phyloP scores from a whole-genome alignment of 2,797 vertebrate species.

The Enteromius unitaeniatus region DNA sequence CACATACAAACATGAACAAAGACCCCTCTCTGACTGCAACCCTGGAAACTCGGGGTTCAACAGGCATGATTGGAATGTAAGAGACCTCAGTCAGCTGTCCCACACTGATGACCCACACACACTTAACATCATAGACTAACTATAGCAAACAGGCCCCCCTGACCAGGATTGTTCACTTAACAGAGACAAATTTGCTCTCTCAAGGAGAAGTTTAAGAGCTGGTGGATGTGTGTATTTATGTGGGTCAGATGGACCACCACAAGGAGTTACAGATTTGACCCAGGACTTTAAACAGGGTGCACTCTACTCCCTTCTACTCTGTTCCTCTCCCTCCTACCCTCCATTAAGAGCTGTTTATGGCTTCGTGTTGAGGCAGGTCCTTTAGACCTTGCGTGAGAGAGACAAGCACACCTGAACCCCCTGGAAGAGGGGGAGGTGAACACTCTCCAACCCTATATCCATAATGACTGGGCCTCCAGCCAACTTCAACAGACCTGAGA shows the following conservation, averaged over 20 bases:
- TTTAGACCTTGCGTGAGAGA: constrained; percentile 61
- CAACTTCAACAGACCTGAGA: constrained; percentile 67
- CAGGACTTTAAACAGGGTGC: constrained; percentile 55
- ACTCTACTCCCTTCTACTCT: constrained; percentile 24
- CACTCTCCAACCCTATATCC: constrained; percentile 38
- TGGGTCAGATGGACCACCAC: constrained; percentile 40
- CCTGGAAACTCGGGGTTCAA: constrained; percentile 64
- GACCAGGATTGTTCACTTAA: constrained; percentile 43
- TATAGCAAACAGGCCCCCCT: constrained; percentile 52
- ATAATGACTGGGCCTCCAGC: constrained; percentile 64
- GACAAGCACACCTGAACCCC: constrained; percentile 61
- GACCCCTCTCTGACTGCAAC: constrained; percentile 66
- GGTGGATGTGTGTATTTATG: constrained; percentile 5
- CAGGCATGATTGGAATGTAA: constrained; percentile 78
- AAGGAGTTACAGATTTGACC: constrained; percentile 14
- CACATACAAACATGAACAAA: constrained; percentile 65
- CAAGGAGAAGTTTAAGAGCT: constrained; percentile 3
- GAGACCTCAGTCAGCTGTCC: constrained; percentile 78
- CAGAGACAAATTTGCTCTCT: constrained; percentile 27
- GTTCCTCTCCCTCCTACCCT: constrained; percentile 14
- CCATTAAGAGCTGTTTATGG: constrained; percentile 41
- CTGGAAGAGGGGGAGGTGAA: constrained; percentile 36
- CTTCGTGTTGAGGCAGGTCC: constrained; percentile 61
- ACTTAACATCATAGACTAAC: constrained; percentile 46
- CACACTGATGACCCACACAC: constrained; percentile 27